Evolutionary conservation across 2,113 vertebrate species (phyloP), one percentile per base, ranked within the genome.

Genomic region (Vimba vimba): DNA sequence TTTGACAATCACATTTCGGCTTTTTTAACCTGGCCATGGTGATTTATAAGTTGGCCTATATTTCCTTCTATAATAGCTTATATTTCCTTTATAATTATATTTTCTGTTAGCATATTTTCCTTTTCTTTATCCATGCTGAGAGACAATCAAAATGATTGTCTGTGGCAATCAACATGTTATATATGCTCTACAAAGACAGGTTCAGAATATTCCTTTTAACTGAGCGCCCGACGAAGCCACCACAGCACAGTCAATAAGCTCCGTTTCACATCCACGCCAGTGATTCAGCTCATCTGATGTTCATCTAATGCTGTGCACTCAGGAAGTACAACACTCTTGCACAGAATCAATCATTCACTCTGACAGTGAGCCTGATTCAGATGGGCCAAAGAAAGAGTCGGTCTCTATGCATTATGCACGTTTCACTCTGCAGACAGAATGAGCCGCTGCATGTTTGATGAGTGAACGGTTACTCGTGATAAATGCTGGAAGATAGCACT

Each of bases 351-450:
- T 73, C 81, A 73, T 59, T 73, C 52, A 39, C 33, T 57, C 66
- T n/a, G 68, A 71, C 50, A 43, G 21, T n/a, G 30, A 43, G 19
- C 60, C 60, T 81, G 60, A 81, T 68, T 66, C 60, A 66, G 62
- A 33, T 81, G 17, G 17, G 79, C 79, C 39, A 45, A 19, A 50
- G 79, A 81, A 43, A 80, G 57, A 66, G n/a, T 7, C 55, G 33
- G 62, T 71, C 66, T 83, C 27, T 23, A 83, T 83, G 47, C 66
- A 83, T 83, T 73, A 83, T 83, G 68, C 23, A 25, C 47, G 13
- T 25, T 71, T 59, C 27, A 59, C 50, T 55, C 66, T 36, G 80
- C 80, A 30, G 27, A 33, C 27, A 33, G 75, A 78, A 52, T 2
- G 47, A 55, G 75, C 47, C n/a, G 33, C 66, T 83, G 27, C 66